phyloP scores from a whole-genome alignment of 2,797 vertebrate genomes.

The Siniperca scherzeri region DNA sequence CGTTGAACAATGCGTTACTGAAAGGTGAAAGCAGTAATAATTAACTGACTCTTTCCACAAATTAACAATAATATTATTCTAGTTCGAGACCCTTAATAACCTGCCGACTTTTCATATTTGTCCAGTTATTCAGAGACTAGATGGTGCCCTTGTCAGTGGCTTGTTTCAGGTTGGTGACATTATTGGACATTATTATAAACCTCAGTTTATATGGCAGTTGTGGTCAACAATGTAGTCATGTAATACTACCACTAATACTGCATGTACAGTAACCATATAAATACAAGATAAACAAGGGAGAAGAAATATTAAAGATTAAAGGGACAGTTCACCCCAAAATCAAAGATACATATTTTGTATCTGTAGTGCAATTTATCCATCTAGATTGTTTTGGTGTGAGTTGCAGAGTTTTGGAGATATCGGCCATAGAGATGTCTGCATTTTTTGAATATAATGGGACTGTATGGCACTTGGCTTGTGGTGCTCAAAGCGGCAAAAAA shows the following conservation, averaged over 20 bases:
- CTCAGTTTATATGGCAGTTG: not conserved
- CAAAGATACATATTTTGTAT: no score
- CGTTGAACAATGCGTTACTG: not conserved
- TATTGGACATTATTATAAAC: not conserved
- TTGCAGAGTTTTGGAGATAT: no score
- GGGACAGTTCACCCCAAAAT: no score
- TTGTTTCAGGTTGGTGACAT: not conserved
- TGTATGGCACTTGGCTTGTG: no score
- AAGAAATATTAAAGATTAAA: not conserved
- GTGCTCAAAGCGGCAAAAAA: no score
- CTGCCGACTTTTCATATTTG: accelerated
- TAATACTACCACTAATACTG: not conserved
- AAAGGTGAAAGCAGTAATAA: not conserved
- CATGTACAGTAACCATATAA: not conserved
- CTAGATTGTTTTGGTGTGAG: no score
- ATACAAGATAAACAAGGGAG: not conserved
- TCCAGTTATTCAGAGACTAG: not conserved
- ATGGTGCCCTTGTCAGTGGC: not conserved
- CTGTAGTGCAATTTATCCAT: no score
- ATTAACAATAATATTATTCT: not conserved
- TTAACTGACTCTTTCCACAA: not conserved
- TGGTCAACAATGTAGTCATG: not conserved
- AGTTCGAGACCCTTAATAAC: not conserved
- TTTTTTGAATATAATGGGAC: no score
- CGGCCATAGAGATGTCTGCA: no score